phyloP scores from a whole-genome alignment of 2,888 invertebrate species.

The Acleris literana region DNA sequence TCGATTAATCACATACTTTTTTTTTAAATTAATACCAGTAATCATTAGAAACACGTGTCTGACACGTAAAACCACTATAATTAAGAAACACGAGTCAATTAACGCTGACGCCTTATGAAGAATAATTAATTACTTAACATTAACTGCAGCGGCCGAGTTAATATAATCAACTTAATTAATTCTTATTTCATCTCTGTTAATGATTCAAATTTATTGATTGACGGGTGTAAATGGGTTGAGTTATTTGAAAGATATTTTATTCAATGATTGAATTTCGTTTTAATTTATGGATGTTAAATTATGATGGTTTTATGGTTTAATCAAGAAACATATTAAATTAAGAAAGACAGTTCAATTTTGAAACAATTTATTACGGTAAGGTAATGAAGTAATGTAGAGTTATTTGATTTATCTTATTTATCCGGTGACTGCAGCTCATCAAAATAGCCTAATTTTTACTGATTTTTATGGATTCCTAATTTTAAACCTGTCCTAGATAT shows the following conservation, averaged over 20 bases:
- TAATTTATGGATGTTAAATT: not conserved
- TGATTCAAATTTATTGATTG: slow-evolving; percentile 3
- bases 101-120: slow-evolving; percentile 3
- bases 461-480: too few relatives aligned
- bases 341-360: too few relatives aligned
- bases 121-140: slow-evolving; percentile 18
- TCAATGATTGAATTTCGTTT: not conserved
- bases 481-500: too few relatives aligned
- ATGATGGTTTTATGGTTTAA: not conserved
- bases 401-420: too few relatives aligned
- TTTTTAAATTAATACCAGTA: not conserved
- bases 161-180: slow-evolving; percentile 14
- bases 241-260: slow-evolving; percentile 1
- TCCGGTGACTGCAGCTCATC: too few relatives aligned
- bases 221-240: not conserved
- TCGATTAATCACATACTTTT: not conserved
- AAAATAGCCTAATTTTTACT: too few relatives aligned
- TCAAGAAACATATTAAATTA: too few relatives aligned
- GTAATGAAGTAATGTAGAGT: too few relatives aligned
- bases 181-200: slow-evolving; percentile 10
- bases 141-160: slow-evolving; percentile 19
- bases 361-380: too few relatives aligned
- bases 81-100: slow-evolving; percentile 16
- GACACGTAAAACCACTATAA: not conserved
- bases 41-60: slow-evolving; percentile 2